These are phyloP conservation scores for Aphis craccivora DNA, from an alignment of 1,140 invertebrate species.

Conservation along the genomic window DNA sequence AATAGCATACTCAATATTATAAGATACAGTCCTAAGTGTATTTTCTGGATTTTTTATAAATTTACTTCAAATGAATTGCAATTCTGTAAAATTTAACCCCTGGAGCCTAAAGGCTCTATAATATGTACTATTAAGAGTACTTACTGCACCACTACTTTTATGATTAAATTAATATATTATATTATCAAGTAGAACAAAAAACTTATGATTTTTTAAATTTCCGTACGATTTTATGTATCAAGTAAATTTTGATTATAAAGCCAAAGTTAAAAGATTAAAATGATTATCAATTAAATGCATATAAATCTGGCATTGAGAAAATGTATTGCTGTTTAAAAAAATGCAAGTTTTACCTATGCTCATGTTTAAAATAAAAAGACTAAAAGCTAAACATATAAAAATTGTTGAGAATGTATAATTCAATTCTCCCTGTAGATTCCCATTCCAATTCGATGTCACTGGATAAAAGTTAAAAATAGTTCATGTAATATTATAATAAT, in stretches of 20 bases:
- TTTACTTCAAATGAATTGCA: too few relatives aligned
- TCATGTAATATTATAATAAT: not conserved
- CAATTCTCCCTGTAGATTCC: not conserved
- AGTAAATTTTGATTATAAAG: not conserved
- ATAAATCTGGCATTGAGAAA: not conserved
- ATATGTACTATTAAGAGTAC: not conserved
- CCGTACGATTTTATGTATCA: not conserved
- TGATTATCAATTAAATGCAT: too few relatives aligned
- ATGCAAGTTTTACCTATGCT: not conserved
- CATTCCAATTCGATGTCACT: not conserved
- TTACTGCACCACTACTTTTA: not conserved
- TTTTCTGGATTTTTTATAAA: too few relatives aligned
- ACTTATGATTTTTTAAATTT: not conserved
- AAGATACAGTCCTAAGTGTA: too few relatives aligned
- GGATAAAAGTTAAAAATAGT: too few relatives aligned
- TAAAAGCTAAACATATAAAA: not conserved
- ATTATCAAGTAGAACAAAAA: not conserved
- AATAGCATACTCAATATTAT: too few relatives aligned
- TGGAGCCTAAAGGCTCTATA: accelerated
- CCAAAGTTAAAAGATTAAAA: not conserved
- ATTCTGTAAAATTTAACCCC: not conserved
- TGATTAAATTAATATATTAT: not conserved
- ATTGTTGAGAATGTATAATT: not conserved
- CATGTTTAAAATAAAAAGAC: not conserved
- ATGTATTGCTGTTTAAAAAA: not conserved